Base-by-base conservation (phyloP, 2,888 invertebrate genomes). In the Chrysodeixis includens region DNA sequence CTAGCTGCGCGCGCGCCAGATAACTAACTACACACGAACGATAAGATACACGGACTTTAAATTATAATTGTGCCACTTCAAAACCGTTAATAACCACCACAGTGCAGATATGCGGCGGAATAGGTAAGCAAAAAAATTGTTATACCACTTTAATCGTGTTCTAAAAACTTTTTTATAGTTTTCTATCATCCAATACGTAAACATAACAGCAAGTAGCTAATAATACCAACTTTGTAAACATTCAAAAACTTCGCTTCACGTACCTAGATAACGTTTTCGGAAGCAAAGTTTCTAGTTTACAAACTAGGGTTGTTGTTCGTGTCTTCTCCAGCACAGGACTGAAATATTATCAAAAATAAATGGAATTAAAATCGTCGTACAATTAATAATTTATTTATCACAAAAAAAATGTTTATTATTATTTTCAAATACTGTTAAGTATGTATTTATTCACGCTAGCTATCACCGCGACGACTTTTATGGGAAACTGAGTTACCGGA, bases 401-500 rank as follows among this genome's bases (percentile, higher is more conserved):
- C 76, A 74, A 68, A 60, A 69, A 66, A 81, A 79, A 74, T 58
- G 76, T 80, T 79, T 3, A 58, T 78, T 78, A 80, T 71, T 79
- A 74, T 82, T 77, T 67, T 71, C 56, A 70, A 65, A 68, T 82
- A 75, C 73, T 75, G 70, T 79, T 79, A 79, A 79, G 75, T 84
- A 82, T 85, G 80, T 83, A 77, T 87, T 84, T 90, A 88, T 90
- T 90, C 82, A 86, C 82, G 86, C 79, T 92, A 94, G 92, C 89
- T 91, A 86, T 82, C 88, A 88, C 69, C 91, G 90, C 75, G 93
- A 93, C 80, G 92, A 93, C 81, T 89, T 88, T 92, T 90, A 89
- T 86, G 93, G 89, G 83, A 91, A 90, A 88, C 86, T 90, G 86
- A 79, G 86, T 85, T 91, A 86, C 92, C 96, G 96, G 90, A 95